Conservation (phyloP, 2,113 vertebrate species). For the Notarius quadriscutis region DNA sequence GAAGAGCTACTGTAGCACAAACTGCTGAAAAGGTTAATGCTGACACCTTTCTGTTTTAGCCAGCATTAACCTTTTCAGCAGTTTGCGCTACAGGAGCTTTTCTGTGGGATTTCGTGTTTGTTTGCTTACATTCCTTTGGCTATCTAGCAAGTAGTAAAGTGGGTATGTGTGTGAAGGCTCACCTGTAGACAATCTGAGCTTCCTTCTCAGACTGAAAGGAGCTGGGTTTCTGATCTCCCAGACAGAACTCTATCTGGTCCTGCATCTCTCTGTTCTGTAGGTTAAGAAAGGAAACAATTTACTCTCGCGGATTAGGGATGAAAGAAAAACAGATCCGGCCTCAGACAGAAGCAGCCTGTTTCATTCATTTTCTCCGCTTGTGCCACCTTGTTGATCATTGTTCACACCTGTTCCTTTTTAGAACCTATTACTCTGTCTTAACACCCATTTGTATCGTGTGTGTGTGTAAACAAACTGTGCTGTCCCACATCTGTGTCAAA, state of each 20-base stretch:
- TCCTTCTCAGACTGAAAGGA: conserved; percentile 64
- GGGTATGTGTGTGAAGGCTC: neutral
- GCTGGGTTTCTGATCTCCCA: conserved; percentile 69
- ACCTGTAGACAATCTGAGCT: conserved; percentile 81
- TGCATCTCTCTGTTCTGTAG: conserved; percentile 88
- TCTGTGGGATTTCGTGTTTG: too few species aligned
- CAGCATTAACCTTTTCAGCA: too few species aligned
- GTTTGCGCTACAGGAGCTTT: too few species aligned
- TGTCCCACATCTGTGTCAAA: neutral
- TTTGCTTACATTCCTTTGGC: neutral
- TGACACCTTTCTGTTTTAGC: too few species aligned
- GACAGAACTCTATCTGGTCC: conserved; percentile 82
- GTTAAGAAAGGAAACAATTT: neutral
- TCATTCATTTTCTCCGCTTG: neutral
- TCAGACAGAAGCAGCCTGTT: too few species aligned
- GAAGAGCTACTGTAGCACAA: too few species aligned
- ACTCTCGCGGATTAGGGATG: neutral
- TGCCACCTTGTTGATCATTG: neutral
- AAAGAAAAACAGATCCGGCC: neutral
- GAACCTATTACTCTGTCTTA: neutral
- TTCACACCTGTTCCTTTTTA: neutral
- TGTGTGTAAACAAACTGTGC: neutral
- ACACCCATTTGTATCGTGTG: neutral
- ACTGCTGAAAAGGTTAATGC: too few species aligned
- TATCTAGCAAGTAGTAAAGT: neutral